Evolutionary conservation across 2,113 vertebrate species (phyloP).

Genomic region (Tapirus terrestris): DNA sequence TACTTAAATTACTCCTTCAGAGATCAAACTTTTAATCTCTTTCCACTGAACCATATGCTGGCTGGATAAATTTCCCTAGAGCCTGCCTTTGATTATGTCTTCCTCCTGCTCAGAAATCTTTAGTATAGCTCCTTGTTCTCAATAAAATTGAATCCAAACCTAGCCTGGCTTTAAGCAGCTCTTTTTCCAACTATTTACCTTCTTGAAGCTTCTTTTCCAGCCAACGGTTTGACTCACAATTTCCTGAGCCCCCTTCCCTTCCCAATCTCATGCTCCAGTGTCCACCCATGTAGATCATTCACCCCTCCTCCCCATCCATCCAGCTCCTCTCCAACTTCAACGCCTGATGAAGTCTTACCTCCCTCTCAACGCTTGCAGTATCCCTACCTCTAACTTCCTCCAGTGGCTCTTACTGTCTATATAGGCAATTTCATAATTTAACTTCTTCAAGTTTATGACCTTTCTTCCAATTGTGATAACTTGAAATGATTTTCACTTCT

Average conservation of each 20-base stretch:
- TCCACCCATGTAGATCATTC: too few species aligned
- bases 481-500: not conserved
- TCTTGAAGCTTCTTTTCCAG: slow-evolving; percentile 42
- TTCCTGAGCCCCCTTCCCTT: not conserved
- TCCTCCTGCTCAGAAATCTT: slow-evolving; percentile 24
- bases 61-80: not conserved
- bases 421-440: not conserved
- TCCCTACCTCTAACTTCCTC: not conserved
- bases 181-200: slow-evolving; percentile 26
- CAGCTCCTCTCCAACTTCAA: too few species aligned
- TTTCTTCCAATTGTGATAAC: not conserved
- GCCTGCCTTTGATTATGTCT: not conserved
- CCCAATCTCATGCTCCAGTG: not conserved
- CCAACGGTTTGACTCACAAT: not conserved
- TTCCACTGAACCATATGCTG: not conserved
- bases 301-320: not conserved
- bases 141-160: not conserved
- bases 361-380: not conserved
- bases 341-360: not conserved
- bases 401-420: not conserved
- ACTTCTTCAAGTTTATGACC: not conserved
- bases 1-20: not conserved
- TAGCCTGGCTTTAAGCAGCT: not conserved
- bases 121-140: not conserved
- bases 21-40: not conserved